These are phyloP conservation scores for Drosophila kohkoa DNA, from an alignment of 1,140 invertebrate genomes.

Conservation along the genomic window DNA sequence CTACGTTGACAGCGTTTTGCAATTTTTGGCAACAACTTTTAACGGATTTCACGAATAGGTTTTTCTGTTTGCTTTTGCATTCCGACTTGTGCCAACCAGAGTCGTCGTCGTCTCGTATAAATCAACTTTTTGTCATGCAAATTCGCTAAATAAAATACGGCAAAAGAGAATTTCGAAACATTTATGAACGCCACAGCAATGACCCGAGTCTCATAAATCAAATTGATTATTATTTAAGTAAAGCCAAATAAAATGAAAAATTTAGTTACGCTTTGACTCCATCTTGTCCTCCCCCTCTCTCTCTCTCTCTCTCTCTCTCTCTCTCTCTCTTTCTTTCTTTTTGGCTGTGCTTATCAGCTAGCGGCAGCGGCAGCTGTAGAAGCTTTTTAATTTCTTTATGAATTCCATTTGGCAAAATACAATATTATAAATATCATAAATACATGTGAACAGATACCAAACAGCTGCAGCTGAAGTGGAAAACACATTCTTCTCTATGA, in stretches of 20 bases:
- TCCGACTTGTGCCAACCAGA: constrained; percentile 65
- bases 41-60: constrained; percentile 5
- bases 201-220: constrained; percentile 75
- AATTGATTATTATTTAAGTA: constrained; percentile 76
- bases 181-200: constrained; percentile 64
- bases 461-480: constrained; percentile 61
- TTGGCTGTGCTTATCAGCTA: constrained; percentile 65
- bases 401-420: constrained; percentile 44
- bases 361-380: constrained; percentile 59
- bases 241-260: constrained; percentile 52
- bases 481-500: constrained; percentile 8
- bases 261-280: constrained; percentile 46
- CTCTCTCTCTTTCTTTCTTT: background rate
- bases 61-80: constrained; percentile 51
- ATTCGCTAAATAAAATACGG: constrained; percentile 55
- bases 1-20: constrained; percentile 20
- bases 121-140: constrained; percentile 73
- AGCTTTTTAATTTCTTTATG: constrained; percentile 45
- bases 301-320: background rate
- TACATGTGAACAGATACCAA: constrained; percentile 56
- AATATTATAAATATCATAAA: constrained; percentile 68
- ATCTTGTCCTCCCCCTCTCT: background rate
- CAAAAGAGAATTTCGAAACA: constrained; percentile 51
- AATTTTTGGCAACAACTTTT: constrained; percentile 31
- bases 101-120: constrained; percentile 63